Evolutionary conservation across 2,797 vertebrate genomes (phyloP), one percentile per base, ranked within the genome.

Genomic region (Danio tinwini): DNA sequence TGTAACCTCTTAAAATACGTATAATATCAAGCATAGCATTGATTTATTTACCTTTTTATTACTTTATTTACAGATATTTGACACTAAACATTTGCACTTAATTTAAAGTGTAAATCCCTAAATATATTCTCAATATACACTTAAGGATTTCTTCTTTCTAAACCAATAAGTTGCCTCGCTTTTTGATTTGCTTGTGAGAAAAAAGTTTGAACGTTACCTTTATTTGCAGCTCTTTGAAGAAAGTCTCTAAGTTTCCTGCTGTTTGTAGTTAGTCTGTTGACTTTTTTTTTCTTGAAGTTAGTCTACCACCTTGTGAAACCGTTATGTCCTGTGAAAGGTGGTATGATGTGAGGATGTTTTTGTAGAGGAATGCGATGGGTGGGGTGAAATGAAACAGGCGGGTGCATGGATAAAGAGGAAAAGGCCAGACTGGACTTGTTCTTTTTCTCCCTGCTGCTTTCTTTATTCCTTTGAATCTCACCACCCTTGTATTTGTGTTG

Each of bases 361-460:
- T 77, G 61, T 59, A 68, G 63, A 44, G 52, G 69, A 82, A 78
- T 78, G 52, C 45, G n/a, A 13, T 58, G 81, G 81, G 81, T 78
- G 81, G 75, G 53, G 81, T 42, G 6, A 67, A 63, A 37, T 17
- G 52, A 77, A 59, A 65, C 44, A 6, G 58, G 74, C 3, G 14
- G 80, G 52, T 49, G 50, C 29, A 29, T 29, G 3, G 29, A 17
- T 63, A 65, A 63, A 71, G 65, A 21, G 37, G 45, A 62, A 71
- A 72, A 82, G 81, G 76, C 67, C n/a, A 65, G 76, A 74, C 75
- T 65, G 61, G 45, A 71, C 76, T 62, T 79, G 76, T 63, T 63
- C 5, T 63, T 62, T 70, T 53, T 10, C 47, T 16, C 17, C 10
- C 37, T 40, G 4, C 17, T 42, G 44, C 45, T 42, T 49, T 78